Base-by-base conservation (phyloP, 2,113 vertebrate genomes). In the Panthera leo region DNA sequence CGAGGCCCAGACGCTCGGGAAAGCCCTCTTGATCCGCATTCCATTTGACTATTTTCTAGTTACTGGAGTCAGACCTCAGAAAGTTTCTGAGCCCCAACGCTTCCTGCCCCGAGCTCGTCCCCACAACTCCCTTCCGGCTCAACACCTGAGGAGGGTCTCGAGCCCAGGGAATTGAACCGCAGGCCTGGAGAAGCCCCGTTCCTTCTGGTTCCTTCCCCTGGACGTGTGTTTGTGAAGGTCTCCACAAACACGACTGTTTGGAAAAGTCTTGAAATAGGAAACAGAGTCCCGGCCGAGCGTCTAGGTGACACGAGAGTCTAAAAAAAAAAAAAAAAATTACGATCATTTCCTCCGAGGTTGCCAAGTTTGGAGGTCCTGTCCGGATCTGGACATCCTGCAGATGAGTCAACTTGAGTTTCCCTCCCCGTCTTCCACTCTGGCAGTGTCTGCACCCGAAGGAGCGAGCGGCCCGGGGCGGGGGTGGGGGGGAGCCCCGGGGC, bases 261-360 rank as follows among this genome's bases (percentile, higher is more conserved):
- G 97, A 98, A 98, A 98, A 83, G 82, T 80, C 98, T 94, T 96
- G 95, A 96, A 95, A 98, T 96, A 98, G 98, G 98, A 99, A 99
- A 96, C 82, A 84, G 86, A 92, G 96, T 96, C 97, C 95, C 1
- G 2, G 97, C 91, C 96, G 94, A 98, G 96, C 58, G 85, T 96
- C 92, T 93, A 97, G 97, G 97, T 98, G 94, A 85, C 85, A 94
- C 12, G 95, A 97, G 97, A 97, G 95, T 95, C 86, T 87, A 85
- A 83, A 76, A 97, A 95, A 68, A 7, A 75, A 75, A 93, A 76
- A 76, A 97, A 80, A 29, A 14, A 83, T 89, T 58, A 73, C 83
- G 70, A 48, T 97, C 94, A 97, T 98, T 99, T 99, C 98, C 98
- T 88, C 97, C 3, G 9, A 18, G 65, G 96, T 83, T 98, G 98